These are phyloP conservation scores for Prionace glauca DNA, from an alignment of 2,797 vertebrate species.

Conservation along the genomic window DNA sequence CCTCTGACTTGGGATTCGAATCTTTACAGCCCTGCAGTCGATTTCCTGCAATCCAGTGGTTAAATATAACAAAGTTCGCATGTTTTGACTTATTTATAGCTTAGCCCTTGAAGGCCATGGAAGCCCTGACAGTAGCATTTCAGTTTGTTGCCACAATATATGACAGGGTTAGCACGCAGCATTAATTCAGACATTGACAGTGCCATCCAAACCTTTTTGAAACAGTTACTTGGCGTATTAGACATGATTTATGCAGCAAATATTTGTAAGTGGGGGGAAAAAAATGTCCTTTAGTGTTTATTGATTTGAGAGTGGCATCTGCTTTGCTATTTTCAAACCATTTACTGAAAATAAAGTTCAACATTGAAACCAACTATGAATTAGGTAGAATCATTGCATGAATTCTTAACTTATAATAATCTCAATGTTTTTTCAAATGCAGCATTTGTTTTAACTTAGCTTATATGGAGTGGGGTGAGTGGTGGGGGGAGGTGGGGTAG, in stretches of 20 bases:
- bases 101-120: conserved; percentile 30
- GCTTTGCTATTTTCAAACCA: background rate
- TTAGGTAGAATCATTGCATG: background rate
- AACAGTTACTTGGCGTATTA: conserved; percentile 20
- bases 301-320: background rate
- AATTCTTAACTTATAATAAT: background rate
- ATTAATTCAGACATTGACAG: conserved; percentile 35
- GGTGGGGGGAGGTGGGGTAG: too few species aligned
- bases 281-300: background rate
- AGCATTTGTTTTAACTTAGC: background rate
- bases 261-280: background rate
- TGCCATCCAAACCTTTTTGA: conserved; percentile 29
- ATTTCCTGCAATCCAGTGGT: conserved; percentile 19
- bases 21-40: conserved; percentile 23
- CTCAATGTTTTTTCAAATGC: background rate
- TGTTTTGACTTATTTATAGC: conserved; percentile 38
- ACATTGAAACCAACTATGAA: background rate
- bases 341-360: background rate
- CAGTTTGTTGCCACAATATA: conserved; percentile 24
- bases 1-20: conserved; percentile 18
- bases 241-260: background rate
- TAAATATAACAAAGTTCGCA: conserved; percentile 36
- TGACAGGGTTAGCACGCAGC: conserved; percentile 29
- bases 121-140: conserved; percentile 33
- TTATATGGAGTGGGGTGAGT: background rate